A percentile compares a stretch with the other conserved stretches of the same genome.
These are phyloP conservation scores for Leptodactylus fuscus DNA, from an alignment of 2,113 vertebrate species.

Conservation along the genomic window DNA sequence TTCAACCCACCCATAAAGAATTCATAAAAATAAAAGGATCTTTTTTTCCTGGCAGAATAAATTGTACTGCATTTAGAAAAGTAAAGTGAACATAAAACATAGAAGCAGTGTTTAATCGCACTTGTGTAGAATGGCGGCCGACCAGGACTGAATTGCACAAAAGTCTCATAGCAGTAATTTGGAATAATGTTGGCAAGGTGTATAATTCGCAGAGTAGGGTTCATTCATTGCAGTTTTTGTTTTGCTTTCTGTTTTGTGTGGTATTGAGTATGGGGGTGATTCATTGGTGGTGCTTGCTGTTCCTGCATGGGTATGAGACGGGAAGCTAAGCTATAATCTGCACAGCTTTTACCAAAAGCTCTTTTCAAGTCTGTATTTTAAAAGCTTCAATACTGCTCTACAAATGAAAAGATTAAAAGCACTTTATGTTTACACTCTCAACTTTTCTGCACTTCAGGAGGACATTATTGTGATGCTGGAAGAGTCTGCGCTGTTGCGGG, in stretches of 20 bases:
- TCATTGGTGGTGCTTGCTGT: conserved; percentile 8
- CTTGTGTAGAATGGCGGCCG: neutral
- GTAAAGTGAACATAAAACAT: neutral
- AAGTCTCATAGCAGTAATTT: neutral
- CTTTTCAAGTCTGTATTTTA: conserved; percentile 5
- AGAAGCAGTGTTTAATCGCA: neutral
- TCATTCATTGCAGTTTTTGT: neutral
- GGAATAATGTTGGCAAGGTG: neutral
- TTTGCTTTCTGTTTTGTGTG: conserved; percentile 1
- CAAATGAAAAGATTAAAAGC: conserved; percentile 39
- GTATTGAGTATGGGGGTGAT: neutral
- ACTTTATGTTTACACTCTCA: conserved; percentile 20
- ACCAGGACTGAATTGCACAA: neutral
- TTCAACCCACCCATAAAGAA: too few species aligned
- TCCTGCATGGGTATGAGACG: neutral
- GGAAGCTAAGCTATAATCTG: conserved; percentile 31
- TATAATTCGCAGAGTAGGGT: neutral
- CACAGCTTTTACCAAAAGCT: neutral
- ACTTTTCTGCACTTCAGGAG: neutral
- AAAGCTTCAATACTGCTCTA: conserved; percentile 19
- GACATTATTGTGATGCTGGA: neutral
- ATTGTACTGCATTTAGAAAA: neutral
- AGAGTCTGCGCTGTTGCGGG: neutral
- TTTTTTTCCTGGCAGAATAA: neutral
- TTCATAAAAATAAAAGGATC: neutral